These are phyloP conservation scores for Okamejei kenojei DNA, from an alignment of 2,797 vertebrate species.

Conservation along the genomic window DNA sequence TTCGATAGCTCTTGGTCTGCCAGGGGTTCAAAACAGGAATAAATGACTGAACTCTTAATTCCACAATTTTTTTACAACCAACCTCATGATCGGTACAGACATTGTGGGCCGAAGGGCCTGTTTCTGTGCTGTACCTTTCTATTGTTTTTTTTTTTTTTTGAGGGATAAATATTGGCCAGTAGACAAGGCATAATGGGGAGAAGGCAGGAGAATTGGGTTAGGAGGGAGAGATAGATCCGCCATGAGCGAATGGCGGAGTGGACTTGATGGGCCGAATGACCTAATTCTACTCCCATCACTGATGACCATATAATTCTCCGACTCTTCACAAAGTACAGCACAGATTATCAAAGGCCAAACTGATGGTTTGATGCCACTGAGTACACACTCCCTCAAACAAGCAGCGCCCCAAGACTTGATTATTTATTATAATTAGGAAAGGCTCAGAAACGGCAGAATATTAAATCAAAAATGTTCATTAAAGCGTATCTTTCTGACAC, in stretches of 20 bases:
- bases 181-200: not conserved
- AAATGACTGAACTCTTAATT: not conserved
- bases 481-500: not conserved
- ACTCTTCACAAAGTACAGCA: too few relatives aligned
- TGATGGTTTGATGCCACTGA: not conserved
- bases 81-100: too few relatives aligned
- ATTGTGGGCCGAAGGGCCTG: too few relatives aligned
- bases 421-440: not conserved
- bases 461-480: not conserved
- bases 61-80: not conserved
- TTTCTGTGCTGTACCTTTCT: too few relatives aligned
- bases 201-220: too few relatives aligned
- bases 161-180: not conserved
- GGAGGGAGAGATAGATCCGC: too few relatives aligned
- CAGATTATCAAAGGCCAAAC: too few relatives aligned
- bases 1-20: constrained; percentile 79
- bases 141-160: not conserved
- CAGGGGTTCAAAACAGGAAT: not conserved
- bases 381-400: not conserved
- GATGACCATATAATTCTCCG: too few relatives aligned
- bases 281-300: too few relatives aligned
- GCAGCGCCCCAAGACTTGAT: too few relatives aligned
- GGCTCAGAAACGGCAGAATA: not conserved
- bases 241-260: too few relatives aligned
- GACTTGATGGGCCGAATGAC: too few relatives aligned